phyloP scores from a whole-genome alignment of 2,113 vertebrate genomes.

The Cisticola juncidis region DNA sequence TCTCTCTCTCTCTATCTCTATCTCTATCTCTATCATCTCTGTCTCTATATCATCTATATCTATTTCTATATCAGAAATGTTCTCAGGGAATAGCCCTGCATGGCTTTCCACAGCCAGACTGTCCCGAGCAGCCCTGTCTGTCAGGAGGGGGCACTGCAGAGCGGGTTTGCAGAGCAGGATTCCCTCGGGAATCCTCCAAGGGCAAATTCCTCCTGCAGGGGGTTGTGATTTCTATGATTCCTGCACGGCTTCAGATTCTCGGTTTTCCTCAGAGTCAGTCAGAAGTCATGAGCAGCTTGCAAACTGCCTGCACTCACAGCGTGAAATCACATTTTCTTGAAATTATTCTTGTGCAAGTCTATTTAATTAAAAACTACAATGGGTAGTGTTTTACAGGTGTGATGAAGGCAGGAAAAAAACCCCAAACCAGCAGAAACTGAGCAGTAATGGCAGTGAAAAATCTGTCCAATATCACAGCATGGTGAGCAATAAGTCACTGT shows the following conservation, averaged over 20 bases:
- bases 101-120: accelerated
- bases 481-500: background rate
- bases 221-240: background rate
- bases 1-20: too few species aligned
- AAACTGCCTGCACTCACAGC: background rate
- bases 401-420: background rate
- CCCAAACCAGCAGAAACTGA: background rate
- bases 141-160: background rate
- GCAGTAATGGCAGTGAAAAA: background rate
- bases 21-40: too few species aligned
- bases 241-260: background rate
- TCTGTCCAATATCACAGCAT: background rate
- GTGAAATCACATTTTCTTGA: background rate
- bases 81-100: accelerated
- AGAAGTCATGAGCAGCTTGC: background rate
- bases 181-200: background rate
- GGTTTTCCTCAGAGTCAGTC: background rate
- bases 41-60: too few species aligned
- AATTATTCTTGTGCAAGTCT: background rate
- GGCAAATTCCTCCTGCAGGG: background rate
- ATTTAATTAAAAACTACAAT: background rate
- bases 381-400: background rate
- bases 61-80: too few species aligned
- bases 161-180: background rate
- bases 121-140: background rate